Base-by-base conservation (phyloP, 1,140 invertebrate species). In the Drosophila varians region DNA sequence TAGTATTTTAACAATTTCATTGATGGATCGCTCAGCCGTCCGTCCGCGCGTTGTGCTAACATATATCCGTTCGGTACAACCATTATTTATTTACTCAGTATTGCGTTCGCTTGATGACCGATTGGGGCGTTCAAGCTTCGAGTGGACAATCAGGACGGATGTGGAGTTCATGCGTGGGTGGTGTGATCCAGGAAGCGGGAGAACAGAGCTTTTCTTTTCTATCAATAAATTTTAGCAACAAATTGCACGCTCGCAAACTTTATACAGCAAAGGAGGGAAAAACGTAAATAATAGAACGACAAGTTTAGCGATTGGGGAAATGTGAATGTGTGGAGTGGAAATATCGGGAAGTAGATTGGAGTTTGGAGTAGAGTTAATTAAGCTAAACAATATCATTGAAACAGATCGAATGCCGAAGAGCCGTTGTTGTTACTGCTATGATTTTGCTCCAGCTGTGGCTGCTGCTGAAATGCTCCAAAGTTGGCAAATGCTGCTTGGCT, bases 331-430 rank as follows among this genome's bases (percentile, higher is more conserved):
- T 14, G 61, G 61, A 62, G 57, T 70, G 53, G 76, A 66, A 34
- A 43, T 31, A 25, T 28, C 25, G 14, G 48, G 19, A 42, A 52
- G 36, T 25, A 65, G 56, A 28, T 60, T 57, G 46, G 55, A 38
- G 56, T 36, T 60, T 57, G 46, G 55, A 38, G 45, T 16, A 16
- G 14, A 19, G 47, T 49, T 54, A 69, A 89, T 82, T 88, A 89
- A 25, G 76, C 76, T 73, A 87, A 72, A 74, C 86, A 75, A 79
- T 92, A 91, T 93, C 92, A 93, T 92, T 93, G 92, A 89, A 91
- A 91, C 58, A 91, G 76, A 82, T 91, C 90, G 53, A 91, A 91
- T 47, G 80, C 82, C 72, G 90, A 89, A 42, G 77, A 52, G 68
- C 80, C 74, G 45, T 89, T 86, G 53, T 82, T 90, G 45, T 77